Conservation (phyloP, 2,113 vertebrate genomes). For the Nasalis larvatus region DNA sequence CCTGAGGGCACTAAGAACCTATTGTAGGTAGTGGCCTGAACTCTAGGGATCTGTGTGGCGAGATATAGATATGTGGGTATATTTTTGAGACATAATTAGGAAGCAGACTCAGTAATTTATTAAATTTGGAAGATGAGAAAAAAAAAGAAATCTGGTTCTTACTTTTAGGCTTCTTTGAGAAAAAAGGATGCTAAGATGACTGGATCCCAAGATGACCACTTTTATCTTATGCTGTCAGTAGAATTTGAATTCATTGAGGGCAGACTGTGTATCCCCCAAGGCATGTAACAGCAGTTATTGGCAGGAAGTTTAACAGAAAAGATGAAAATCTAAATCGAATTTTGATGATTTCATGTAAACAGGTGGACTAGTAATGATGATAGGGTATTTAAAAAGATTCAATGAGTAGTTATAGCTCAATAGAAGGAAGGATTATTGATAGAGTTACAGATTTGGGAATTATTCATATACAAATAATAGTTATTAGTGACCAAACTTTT, state of each 20-base stretch:
- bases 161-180: not conserved
- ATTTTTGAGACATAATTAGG: conserved; percentile 8
- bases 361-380: not conserved
- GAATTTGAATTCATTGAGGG: not conserved
- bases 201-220: not conserved
- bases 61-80: not conserved
- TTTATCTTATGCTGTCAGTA: not conserved
- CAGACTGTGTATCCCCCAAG: not conserved
- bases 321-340: not conserved
- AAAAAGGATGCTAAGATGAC: not conserved
- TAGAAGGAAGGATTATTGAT: not conserved
- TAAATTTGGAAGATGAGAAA: not conserved
- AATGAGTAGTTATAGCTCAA: not conserved
- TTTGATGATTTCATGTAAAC: not conserved
- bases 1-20: not conserved
- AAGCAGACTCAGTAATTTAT: not conserved
- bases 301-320: not conserved
- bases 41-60: not conserved
- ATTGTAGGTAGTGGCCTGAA: not conserved
- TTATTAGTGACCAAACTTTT: not conserved
- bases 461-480: not conserved
- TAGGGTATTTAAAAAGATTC: not conserved
- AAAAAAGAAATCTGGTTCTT: not conserved
- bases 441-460: not conserved
- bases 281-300: not conserved